phyloP scores from a whole-genome alignment of 2,797 vertebrate species.

The Nyctibius grandis region DNA sequence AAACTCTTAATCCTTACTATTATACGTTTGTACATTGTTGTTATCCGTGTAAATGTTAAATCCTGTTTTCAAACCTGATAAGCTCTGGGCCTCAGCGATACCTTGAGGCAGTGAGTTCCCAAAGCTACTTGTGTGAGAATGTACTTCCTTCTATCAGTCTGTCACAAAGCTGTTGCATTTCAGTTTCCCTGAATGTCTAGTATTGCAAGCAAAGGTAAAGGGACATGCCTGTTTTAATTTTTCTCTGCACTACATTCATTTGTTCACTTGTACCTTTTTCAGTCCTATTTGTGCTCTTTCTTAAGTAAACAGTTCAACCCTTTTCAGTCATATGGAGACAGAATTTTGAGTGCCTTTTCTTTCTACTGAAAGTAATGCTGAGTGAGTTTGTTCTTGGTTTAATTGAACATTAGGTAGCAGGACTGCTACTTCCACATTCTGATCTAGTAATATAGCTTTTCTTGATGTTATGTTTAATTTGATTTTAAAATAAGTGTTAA shows the following conservation, averaged over 20 bases:
- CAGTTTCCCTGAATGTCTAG: background rate
- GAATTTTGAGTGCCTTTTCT: background rate
- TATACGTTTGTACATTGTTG: background rate
- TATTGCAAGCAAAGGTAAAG: background rate
- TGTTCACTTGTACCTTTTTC: background rate
- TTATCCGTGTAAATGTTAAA: background rate
- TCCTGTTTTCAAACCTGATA: background rate
- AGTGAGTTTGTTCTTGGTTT: background rate
- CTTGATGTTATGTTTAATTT: background rate
- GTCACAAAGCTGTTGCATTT: background rate
- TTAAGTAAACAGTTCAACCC: background rate
- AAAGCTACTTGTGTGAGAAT: background rate
- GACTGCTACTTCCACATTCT: background rate
- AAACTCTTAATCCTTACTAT: background rate
- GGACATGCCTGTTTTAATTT: background rate
- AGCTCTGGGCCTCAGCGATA: background rate
- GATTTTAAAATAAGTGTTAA: conserved; percentile 29
- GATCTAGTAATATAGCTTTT: background rate
- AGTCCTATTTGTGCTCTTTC: background rate
- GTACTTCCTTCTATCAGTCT: background rate
- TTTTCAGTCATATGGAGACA: background rate
- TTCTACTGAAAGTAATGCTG: background rate
- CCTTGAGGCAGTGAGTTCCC: background rate
- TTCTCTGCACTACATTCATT: background rate
- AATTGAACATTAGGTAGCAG: background rate